These are phyloP conservation scores for Charaxes varanes DNA, from an alignment of 1,140 invertebrate genomes.

Conservation along the genomic window DNA sequence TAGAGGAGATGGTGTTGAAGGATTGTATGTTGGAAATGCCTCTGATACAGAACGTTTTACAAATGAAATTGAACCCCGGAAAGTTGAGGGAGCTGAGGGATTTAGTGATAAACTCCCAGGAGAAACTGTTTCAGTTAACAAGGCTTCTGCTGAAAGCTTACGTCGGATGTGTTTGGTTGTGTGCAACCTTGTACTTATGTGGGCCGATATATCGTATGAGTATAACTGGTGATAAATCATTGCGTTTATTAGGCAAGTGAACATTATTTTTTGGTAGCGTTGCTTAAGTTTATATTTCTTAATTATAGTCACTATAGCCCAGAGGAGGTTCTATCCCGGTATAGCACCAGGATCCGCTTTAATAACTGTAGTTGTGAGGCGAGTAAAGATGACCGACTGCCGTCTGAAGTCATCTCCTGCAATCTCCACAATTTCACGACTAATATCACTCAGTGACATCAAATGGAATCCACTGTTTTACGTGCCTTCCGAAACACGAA, in stretches of 20 bases:
- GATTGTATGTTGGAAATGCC: slow-evolving; percentile 49
- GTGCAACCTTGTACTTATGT: slow-evolving; percentile 46
- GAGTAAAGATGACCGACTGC: too few relatives aligned
- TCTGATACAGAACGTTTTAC: slow-evolving; percentile 35
- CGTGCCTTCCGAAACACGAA: too few relatives aligned
- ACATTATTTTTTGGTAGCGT: too few relatives aligned
- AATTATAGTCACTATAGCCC: too few relatives aligned
- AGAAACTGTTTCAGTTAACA: slow-evolving; percentile 40
- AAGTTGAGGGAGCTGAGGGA: slow-evolving; percentile 38
- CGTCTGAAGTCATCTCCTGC: too few relatives aligned
- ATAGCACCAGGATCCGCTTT: too few relatives aligned
- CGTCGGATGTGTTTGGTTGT: slow-evolving; percentile 34
- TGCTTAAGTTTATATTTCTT: too few relatives aligned
- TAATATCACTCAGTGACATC: too few relatives aligned
- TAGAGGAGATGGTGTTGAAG: slow-evolving; percentile 45
- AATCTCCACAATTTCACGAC: too few relatives aligned
- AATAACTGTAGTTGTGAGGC: too few relatives aligned
- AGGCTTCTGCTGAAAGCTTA: slow-evolving; percentile 44
- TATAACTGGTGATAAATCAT: slow-evolving; percentile 33
- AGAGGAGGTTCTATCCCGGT: too few relatives aligned
- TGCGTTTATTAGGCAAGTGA: slow-evolving; percentile 49
- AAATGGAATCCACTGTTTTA: too few relatives aligned
- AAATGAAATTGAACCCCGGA: slow-evolving; percentile 11
- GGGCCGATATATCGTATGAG: slow-evolving; percentile 49
- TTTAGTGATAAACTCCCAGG: slow-evolving; percentile 40